Evolutionary conservation across 2,797 vertebrate species (phyloP).

Genomic region (Gymnodraco acuticeps): DNA sequence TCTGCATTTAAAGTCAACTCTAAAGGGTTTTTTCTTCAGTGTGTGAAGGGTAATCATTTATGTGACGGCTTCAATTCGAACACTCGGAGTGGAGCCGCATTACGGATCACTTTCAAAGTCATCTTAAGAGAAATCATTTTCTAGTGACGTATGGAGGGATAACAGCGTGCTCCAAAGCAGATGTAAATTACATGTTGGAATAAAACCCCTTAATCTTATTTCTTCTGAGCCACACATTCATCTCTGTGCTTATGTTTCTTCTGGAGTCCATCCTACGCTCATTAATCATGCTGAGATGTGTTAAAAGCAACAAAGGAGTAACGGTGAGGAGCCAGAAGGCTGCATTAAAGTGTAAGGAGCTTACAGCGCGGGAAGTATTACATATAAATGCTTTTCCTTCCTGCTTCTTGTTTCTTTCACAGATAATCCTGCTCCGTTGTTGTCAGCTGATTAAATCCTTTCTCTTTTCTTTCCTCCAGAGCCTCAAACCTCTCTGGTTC

Average conservation of each 20-base stretch:
- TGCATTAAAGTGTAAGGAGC: slow-evolving; percentile 55
- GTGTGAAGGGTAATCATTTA: slow-evolving; percentile 34
- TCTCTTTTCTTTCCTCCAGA: slow-evolving; percentile 57
- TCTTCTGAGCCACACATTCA: slow-evolving; percentile 35
- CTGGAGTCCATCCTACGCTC: slow-evolving; percentile 51
- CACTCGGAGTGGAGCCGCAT: slow-evolving; percentile 15
- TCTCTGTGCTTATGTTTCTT: slow-evolving; percentile 34
- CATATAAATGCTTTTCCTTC: slow-evolving; percentile 45
- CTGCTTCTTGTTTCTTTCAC: slow-evolving; percentile 39
- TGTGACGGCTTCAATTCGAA: slow-evolving; percentile 27
- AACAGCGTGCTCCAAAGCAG: slow-evolving; percentile 17
- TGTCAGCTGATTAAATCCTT: slow-evolving; percentile 34
- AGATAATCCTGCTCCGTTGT: slow-evolving; percentile 58
- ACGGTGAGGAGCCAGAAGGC: slow-evolving; percentile 27
- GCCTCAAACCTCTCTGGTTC: slow-evolving; percentile 51
- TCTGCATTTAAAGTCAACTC: slow-evolving; percentile 39
- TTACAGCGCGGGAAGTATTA: slow-evolving; percentile 44
- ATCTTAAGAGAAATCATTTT: slow-evolving; percentile 38
- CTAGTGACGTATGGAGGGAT: slow-evolving; percentile 28
- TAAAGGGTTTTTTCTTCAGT: slow-evolving; percentile 42
- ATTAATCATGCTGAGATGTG: slow-evolving; percentile 54
- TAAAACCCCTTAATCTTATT: slow-evolving; percentile 43
- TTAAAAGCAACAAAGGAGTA: slow-evolving; percentile 54
- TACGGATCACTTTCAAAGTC: slow-evolving; percentile 45
- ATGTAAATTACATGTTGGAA: slow-evolving; percentile 34